Percentiles rank a stretch among this genome's conserved stretches.
Evolutionary conservation across 2,888 invertebrate species (phyloP).

Genomic region (Seira ritae): DNA sequence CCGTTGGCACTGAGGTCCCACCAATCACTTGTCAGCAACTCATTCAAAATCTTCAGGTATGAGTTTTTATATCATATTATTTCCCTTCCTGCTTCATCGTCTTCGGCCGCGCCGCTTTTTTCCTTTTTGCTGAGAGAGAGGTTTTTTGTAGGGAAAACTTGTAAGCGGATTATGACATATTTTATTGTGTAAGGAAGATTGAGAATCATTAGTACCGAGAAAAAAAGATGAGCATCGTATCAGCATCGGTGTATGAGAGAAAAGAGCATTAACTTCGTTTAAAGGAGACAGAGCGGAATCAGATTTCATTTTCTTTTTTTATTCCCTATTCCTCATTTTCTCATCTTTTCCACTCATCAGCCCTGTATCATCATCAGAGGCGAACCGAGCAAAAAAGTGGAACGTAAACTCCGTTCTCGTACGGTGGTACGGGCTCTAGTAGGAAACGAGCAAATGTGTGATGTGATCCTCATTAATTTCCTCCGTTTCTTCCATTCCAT

Average conservation of each 20-base stretch:
- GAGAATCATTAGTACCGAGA: neutral
- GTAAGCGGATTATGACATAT: constrained; percentile 51
- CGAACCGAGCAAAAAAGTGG: too few species aligned
- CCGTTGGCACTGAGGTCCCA: constrained; percentile 69
- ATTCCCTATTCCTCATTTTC: neutral
- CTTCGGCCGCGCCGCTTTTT: neutral
- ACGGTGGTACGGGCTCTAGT: neutral
- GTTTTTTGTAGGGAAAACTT: too few species aligned
- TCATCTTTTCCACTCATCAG: neutral
- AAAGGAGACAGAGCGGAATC: neutral
- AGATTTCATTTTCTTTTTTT: neutral
- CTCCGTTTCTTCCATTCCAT: constrained; percentile 33
- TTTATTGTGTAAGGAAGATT: constrained; percentile 9
- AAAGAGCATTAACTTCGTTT: neutral
- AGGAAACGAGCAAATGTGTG: constrained; percentile 50
- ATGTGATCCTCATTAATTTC: constrained; percentile 65
- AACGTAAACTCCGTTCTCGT: too few species aligned
- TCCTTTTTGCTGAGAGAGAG: neutral
- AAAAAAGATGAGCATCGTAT: neutral
- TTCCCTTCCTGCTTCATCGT: neutral
- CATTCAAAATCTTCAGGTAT: constrained; percentile 69
- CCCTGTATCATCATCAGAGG: too few species aligned
- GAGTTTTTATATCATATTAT: neutral
- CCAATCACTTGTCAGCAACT: constrained; percentile 71
- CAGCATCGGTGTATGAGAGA: too few species aligned